Conservation (phyloP, 2,888 invertebrate genomes). For the Tachina lurida region DNA sequence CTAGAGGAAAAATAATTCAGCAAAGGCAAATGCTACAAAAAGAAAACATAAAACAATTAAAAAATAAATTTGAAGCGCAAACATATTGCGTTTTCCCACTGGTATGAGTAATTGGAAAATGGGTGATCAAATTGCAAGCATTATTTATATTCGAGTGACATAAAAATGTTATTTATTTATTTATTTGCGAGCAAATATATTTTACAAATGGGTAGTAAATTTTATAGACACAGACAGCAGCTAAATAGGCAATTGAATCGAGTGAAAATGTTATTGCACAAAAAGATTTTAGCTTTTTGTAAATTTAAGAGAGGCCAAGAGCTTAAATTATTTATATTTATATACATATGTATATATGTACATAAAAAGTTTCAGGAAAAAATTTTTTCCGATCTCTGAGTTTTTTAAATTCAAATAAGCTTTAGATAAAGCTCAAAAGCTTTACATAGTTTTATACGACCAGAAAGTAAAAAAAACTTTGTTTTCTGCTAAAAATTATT, state of each 20-base stretch:
- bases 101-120: constrained; percentile 67
- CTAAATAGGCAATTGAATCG: not conserved
- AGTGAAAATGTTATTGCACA: not conserved
- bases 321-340: too few species aligned
- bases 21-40: not conserved
- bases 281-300: too few species aligned
- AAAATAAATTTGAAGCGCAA: not conserved
- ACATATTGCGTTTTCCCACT: not conserved
- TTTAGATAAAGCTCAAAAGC: too few species aligned
- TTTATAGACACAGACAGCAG: not conserved
- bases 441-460: too few species aligned
- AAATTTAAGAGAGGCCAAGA: too few species aligned
- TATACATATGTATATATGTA: too few species aligned
- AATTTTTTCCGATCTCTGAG: too few species aligned
- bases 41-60: not conserved
- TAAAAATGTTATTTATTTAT: constrained; percentile 49
- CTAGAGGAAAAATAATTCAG: constrained; percentile 32
- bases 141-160: constrained; percentile 50
- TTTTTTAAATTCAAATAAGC: too few species aligned
- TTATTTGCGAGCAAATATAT: constrained; percentile 22
- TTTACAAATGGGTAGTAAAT: constrained; percentile 30
- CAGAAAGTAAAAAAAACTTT: too few species aligned
- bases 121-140: constrained; percentile 43
- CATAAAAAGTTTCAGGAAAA: too few species aligned
- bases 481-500: too few species aligned